phyloP scores from a whole-genome alignment of 2,888 invertebrate genomes.

The Acanthococcus lagerstroemiae region DNA sequence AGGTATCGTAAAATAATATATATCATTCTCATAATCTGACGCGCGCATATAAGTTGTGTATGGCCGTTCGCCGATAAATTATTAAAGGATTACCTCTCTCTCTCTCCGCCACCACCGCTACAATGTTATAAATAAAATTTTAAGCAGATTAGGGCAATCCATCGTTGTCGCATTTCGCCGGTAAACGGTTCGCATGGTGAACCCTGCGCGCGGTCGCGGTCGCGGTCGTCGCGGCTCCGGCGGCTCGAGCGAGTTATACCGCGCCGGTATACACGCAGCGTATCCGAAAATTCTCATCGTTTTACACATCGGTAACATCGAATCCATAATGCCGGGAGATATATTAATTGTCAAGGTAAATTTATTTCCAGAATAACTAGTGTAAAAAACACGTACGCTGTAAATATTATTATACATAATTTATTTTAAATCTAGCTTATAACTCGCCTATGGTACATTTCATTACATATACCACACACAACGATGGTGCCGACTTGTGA shows the following conservation, averaged over 20 bases:
- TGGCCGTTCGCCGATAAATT: conserved; percentile 19
- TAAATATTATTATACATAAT: conserved; percentile 29
- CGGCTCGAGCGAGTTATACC: background rate
- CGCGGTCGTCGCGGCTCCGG: background rate
- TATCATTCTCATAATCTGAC: conserved; percentile 23
- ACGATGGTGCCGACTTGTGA: conserved; percentile 16
- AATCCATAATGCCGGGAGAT: conserved; percentile 11
- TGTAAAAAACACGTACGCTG: conserved; percentile 22
- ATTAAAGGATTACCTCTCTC: conserved; percentile 2
- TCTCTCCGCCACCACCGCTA: background rate
- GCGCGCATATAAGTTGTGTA: background rate
- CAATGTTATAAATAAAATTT: conserved; percentile 26
- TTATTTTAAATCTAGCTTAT: conserved; percentile 17
- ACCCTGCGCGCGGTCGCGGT: background rate
- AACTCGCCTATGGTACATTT: conserved; percentile 26
- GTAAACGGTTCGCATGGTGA: background rate
- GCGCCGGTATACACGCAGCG: background rate
- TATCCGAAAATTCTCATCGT: conserved; percentile 2
- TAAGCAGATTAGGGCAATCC: conserved; percentile 24
- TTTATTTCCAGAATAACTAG: conserved; percentile 24
- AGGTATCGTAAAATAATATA: background rate
- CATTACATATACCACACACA: conserved; percentile 30
- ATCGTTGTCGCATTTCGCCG: conserved; percentile 22
- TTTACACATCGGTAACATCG: background rate
- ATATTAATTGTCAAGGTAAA: conserved; percentile 28